Evolutionary conservation across 2,113 vertebrate genomes (phyloP), one percentile per base, ranked within the genome.

Genomic region (Danio rerio): DNA sequence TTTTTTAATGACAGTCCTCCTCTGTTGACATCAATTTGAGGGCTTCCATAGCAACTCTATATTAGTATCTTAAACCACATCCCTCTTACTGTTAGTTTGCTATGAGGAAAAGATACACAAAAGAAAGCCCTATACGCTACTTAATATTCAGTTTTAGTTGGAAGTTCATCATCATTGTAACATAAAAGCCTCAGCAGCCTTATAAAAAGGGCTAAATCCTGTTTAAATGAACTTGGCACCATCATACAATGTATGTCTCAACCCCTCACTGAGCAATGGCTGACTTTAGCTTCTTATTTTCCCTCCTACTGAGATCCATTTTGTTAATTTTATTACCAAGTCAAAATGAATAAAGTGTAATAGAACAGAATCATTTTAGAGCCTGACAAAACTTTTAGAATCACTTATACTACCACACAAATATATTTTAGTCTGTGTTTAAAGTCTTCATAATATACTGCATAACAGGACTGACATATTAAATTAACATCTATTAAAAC

Each of bases 401-500:
- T 47, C 6, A 9, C 9, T 47, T 6, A 18, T 18, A 68, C 45
- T 18, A 45, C 15, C 42, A 68, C 5, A 1, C 43, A 47, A 68
- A 18, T n/a, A 47, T 68, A 45, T 66, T 18, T 0, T 2, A 68
- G 3, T 31, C 31, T 31, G 0, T 45, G 8, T n/a, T 47, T 11
- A 69, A 72, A 40, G 3, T 55, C 5, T 20, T 56, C 10, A 47
- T 18, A 59, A 15, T 0, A n/a, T 47, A 71, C 47, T 52, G 47
- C 4, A 71, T 71, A 31, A 71, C 68, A 50, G 68, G 18, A 21
- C 49, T 58, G 56, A 80, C 47, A 72, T 52, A 63, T 50, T 42
- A 68, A 45, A 80, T 84, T 68, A 82, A 69, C 49, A 59, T 82
- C 69, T 69, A 40, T 65, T 69, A 50, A 80, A 68, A 47, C 5